Evolutionary conservation across 1,140 invertebrate species (phyloP).

Genomic region (Centruroides vittatus): DNA sequence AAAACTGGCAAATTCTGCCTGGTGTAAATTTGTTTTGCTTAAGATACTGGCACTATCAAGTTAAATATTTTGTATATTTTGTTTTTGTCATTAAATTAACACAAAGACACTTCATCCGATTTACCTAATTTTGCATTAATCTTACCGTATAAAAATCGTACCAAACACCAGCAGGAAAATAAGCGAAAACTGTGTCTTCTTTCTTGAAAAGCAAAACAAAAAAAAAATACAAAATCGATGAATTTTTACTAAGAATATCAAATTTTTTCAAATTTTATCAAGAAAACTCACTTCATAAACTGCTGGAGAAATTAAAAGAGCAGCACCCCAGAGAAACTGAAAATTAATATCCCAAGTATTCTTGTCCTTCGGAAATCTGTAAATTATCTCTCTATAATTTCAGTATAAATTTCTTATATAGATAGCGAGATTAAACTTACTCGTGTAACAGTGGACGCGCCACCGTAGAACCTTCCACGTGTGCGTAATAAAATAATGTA

Average conservation of each 20-base stretch:
- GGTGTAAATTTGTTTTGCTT: too few species aligned
- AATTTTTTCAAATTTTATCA: too few species aligned
- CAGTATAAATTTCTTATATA: too few species aligned
- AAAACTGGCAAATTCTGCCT: too few species aligned
- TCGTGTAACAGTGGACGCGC: slow-evolving; percentile 14
- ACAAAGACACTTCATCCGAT: too few species aligned
- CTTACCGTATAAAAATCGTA: slow-evolving; percentile 31
- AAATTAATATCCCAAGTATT: slow-evolving; percentile 18
- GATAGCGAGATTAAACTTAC: neutral
- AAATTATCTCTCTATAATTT: neutral
- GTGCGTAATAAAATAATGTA: neutral
- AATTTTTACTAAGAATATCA: neutral
- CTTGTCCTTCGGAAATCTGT: slow-evolving; percentile 24
- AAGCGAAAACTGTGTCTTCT: slow-evolving; percentile 18
- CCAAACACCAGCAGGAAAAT: slow-evolving; percentile 31
- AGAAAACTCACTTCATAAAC: slow-evolving; percentile 16
- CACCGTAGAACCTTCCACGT: slow-evolving; percentile 21
- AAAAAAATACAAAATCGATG: neutral
- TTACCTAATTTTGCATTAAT: neutral
- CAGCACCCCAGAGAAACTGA: slow-evolving; percentile 25
- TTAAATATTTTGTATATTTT: too few species aligned
- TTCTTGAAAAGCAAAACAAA: slow-evolving; percentile 1
- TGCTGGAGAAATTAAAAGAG: slow-evolving; percentile 22
- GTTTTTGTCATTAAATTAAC: too few species aligned
- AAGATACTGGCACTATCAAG: too few species aligned